phyloP scores from a whole-genome alignment of 2,888 invertebrate genomes.

The Dascillus cervinus region DNA sequence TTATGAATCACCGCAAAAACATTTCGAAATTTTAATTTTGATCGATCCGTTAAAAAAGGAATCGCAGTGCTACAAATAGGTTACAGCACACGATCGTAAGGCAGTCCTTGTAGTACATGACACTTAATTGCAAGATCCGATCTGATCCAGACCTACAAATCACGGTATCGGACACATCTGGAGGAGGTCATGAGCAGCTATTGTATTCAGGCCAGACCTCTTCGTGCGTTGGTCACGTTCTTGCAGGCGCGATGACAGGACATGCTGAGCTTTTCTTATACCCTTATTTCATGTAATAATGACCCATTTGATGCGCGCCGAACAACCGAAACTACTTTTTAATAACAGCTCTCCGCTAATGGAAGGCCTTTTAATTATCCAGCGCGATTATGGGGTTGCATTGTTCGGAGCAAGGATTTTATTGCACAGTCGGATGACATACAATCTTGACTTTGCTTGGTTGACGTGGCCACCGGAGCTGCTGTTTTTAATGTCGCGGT shows the following conservation, averaged over 20 bases:
- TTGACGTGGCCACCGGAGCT: conserved; percentile 15
- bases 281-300: conserved; percentile 9
- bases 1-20: no score
- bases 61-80: conserved; percentile 17
- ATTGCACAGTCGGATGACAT: no score
- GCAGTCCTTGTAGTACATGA: conserved; percentile 31
- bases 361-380: no score
- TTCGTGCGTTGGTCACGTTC: conserved; percentile 21
- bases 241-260: conserved; percentile 11
- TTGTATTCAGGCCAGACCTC: conserved; percentile 19
- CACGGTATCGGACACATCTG: conserved; percentile 30
- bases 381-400: no score
- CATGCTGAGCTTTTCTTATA: conserved; percentile 8
- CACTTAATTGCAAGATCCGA: conserved; percentile 34
- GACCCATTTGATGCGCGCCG: no score
- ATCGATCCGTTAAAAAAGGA: no score
- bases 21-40: no score
- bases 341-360: no score
- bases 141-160: conserved; percentile 35
- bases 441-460: conserved; percentile 10
- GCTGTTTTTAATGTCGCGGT: conserved; percentile 14
- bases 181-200: conserved; percentile 25
- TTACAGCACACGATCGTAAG: conserved; percentile 16
- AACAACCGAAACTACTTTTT: no score
- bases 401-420: no score